Percentiles rank a stretch among this genome's conserved stretches.
Evolutionary conservation across 2,888 invertebrate genomes (phyloP).

Genomic region (Ethmia dodecea): DNA sequence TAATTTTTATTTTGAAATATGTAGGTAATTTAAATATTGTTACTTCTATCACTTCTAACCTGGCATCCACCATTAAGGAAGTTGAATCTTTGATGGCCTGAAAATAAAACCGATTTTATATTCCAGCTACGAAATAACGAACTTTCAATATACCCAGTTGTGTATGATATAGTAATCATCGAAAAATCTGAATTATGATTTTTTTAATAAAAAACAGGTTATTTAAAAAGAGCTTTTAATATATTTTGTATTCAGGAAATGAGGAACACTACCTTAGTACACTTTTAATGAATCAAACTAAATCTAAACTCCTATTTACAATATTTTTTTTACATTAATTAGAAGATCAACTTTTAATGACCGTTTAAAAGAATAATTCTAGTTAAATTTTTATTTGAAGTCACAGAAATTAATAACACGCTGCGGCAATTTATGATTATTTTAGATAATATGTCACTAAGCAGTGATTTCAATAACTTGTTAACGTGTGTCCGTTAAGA

Average conservation of each 20-base stretch:
- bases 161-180: background rate
- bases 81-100: slow-evolving; percentile 56
- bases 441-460: too few relatives aligned
- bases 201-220: slow-evolving; percentile 51
- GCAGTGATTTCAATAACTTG: too few relatives aligned
- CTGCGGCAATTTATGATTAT: background rate
- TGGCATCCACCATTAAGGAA: slow-evolving; percentile 59
- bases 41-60: slow-evolving; percentile 68
- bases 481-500: too few relatives aligned
- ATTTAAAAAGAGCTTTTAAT: slow-evolving; percentile 61
- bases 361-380: slow-evolving; percentile 5
- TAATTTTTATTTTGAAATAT: slow-evolving; percentile 73
- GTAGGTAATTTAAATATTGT: slow-evolving; percentile 61
- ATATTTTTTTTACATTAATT: slow-evolving; percentile 48
- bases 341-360: slow-evolving; percentile 9
- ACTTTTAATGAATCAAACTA: slow-evolving; percentile 53
- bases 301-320: slow-evolving; percentile 64
- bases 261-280: slow-evolving; percentile 61
- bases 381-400: background rate
- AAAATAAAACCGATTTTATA: slow-evolving; percentile 57
- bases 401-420: too few relatives aligned
- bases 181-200: too few relatives aligned
- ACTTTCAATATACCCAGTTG: background rate
- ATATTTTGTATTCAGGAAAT: slow-evolving; percentile 59
- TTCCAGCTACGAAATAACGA: too few relatives aligned